Evolutionary conservation across 2,113 vertebrate species (phyloP).

Genomic region (Carassius gibelio): DNA sequence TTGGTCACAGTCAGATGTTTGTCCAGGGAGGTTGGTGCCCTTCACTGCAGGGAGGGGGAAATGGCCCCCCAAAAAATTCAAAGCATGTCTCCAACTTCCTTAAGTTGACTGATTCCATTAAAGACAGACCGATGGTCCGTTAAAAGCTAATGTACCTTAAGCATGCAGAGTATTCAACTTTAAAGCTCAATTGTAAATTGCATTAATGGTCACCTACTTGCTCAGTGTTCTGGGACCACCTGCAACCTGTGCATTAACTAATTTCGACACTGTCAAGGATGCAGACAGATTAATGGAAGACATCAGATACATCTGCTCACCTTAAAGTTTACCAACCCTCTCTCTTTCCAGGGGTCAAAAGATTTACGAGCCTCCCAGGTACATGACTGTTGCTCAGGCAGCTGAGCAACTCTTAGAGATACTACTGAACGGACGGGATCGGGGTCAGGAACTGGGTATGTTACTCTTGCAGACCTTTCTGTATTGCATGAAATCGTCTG

Average conservation of each 20-base stretch:
- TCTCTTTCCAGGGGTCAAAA: constrained; percentile 83
- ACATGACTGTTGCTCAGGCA: constrained; percentile 89
- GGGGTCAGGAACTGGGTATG: constrained; percentile 83
- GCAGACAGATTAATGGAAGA: too few relatives aligned
- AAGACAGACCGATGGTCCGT: not conserved
- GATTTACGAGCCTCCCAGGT: constrained; percentile 90
- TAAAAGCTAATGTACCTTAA: constrained; percentile 1
- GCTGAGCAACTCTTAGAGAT: constrained; percentile 88
- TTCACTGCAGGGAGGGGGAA: constrained; percentile 33
- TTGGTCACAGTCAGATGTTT: constrained; percentile 55
- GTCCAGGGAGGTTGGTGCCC: constrained; percentile 38
- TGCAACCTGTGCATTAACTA: too few relatives aligned
- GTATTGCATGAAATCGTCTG: not conserved
- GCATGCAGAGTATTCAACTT: not conserved
- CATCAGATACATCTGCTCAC: too few relatives aligned
- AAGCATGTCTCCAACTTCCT: constrained; percentile 15
- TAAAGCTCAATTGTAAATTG: not conserved
- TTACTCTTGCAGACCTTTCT: constrained; percentile 52
- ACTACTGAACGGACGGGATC: constrained; percentile 77
- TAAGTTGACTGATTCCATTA: not conserved
- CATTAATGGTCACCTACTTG: not conserved
- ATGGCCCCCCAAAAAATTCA: constrained; percentile 22
- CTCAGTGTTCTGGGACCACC: not conserved
- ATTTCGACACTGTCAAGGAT: too few relatives aligned
- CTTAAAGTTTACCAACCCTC: constrained; percentile 7